Evolutionary conservation across 2,113 vertebrate genomes (phyloP).

Genomic region (Procapra przewalskii): DNA sequence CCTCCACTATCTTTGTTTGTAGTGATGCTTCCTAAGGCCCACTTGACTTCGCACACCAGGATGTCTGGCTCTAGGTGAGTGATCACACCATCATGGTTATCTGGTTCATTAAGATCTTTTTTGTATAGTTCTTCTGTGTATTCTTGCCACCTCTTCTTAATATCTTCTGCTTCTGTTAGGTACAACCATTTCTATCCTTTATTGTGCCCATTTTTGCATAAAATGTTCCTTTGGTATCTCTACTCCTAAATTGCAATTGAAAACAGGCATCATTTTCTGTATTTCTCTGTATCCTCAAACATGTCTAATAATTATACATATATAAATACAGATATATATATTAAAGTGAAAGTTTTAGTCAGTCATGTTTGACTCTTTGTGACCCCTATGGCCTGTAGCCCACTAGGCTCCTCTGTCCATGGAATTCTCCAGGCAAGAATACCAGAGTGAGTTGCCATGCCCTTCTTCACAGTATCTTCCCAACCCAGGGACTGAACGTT

Average conservation of each 20-base stretch:
- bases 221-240: not conserved
- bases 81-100: not conserved
- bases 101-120: not conserved
- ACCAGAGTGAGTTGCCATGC: fast-evolving
- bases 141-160: not conserved
- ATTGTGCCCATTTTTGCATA: not conserved
- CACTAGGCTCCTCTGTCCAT: not conserved
- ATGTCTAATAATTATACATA: not conserved
- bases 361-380: not conserved
- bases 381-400: not conserved
- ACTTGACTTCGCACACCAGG: not conserved
- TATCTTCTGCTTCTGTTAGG: not conserved
- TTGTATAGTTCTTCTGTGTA: not conserved
- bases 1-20: not conserved
- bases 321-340: not conserved
- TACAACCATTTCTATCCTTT: not conserved
- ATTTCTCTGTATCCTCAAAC: not conserved
- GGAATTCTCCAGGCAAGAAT: not conserved
- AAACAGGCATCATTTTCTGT: not conserved
- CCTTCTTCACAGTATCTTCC: not conserved
- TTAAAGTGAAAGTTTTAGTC: not conserved
- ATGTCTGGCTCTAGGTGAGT: not conserved
- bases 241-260: not conserved
- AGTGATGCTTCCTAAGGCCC: not conserved
- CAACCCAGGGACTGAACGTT: not conserved